phyloP scores from a whole-genome alignment of 1,140 invertebrate species.

The Streblospio benedicti region DNA sequence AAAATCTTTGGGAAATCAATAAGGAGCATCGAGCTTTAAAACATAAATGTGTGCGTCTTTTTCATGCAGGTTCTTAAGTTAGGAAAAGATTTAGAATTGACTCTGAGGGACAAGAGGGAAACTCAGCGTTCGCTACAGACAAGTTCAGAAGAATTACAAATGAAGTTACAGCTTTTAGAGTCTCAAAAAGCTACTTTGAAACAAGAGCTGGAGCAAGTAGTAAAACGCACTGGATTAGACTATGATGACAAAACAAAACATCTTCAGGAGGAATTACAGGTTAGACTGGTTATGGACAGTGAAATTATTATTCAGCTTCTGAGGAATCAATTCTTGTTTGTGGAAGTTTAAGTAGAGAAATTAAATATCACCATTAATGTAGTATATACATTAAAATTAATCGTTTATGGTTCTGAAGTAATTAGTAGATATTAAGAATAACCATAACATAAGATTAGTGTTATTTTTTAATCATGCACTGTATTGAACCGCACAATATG shows the following conservation, averaged over 20 bases:
- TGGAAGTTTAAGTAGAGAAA: neutral
- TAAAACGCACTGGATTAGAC: constrained; percentile 8
- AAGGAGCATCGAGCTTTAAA: too few relatives aligned
- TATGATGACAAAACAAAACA: constrained; percentile 3
- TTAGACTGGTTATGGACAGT: too few relatives aligned
- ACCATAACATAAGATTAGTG: too few relatives aligned
- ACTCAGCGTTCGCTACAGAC: neutral
- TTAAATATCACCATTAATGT: too few relatives aligned
- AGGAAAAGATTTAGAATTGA: constrained; percentile 9
- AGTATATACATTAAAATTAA: too few relatives aligned
- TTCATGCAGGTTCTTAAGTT: constrained; percentile 6
- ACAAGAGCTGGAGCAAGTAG: constrained; percentile 9
- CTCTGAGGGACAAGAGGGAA: constrained; percentile 5
- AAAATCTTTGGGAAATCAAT: too few relatives aligned
- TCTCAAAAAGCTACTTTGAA: constrained; percentile 12
- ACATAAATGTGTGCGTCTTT: too few relatives aligned
- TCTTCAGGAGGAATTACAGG: constrained; percentile 10
- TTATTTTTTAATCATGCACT: too few relatives aligned
- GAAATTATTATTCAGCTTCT: too few relatives aligned
- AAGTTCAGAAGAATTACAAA: neutral
- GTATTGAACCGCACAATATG: too few relatives aligned
- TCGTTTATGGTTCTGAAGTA: too few relatives aligned
- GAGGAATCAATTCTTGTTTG: neutral
- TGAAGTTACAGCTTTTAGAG: neutral
- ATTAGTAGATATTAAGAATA: too few relatives aligned